Percentiles rank a stretch among this genome's conserved stretches.
Conservation (phyloP, 2,888 invertebrate genomes). For the Tetranychus truncatus region DNA sequence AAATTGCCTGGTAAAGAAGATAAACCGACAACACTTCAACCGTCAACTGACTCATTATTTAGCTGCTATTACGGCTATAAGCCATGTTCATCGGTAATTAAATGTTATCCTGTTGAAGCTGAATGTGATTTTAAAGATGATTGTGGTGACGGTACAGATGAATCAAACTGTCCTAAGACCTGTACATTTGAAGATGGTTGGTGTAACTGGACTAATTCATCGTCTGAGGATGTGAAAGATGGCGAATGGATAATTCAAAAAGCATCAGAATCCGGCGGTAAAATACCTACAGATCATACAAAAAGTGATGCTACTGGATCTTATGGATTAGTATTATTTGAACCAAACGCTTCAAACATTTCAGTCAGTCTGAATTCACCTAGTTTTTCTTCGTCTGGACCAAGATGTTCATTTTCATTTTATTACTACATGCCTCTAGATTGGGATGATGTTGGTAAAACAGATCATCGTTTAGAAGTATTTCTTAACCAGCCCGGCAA, state of each 20-base stretch:
- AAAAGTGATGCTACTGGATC: not conserved
- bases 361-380: not conserved
- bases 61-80: conserved; percentile 1
- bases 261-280: not conserved
- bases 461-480: not conserved
- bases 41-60: not conserved
- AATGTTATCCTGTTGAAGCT: conserved; percentile 14
- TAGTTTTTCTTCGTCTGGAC: not conserved
- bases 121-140: conserved; percentile 17
- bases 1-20: not conserved
- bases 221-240: not conserved
- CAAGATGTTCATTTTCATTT: not conserved
- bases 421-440: not conserved
- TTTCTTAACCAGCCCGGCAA: not conserved
- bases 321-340: not conserved
- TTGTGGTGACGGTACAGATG: conserved; percentile 23
- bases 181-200: conserved; percentile 22
- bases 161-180: conserved; percentile 17
- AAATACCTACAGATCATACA: not conserved
- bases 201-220: conserved; percentile 23
- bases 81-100: not conserved
- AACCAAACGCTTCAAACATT: not conserved
- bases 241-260: not conserved
- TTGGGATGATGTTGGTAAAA: not conserved
- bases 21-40: not conserved